These are phyloP conservation scores for Octodon degus DNA, from an alignment of 2,113 vertebrate species.

Conservation along the genomic window DNA sequence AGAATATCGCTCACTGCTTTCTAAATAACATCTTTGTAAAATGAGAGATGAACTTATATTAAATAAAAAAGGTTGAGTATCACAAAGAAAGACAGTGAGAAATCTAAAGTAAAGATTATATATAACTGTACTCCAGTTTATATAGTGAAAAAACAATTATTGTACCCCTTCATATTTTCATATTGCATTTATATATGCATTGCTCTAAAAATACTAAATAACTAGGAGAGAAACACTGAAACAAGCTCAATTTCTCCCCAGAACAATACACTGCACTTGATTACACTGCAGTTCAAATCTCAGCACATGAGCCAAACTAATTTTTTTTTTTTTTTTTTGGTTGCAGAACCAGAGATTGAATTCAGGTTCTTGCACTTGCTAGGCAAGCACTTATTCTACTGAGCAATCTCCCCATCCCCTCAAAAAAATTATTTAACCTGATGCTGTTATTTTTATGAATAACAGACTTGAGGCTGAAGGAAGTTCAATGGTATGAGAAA, in stretches of 20 bases:
- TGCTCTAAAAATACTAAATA: slow-evolving; percentile 33
- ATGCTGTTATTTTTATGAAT: neutral
- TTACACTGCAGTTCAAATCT: slow-evolving; percentile 1
- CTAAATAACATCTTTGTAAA: slow-evolving; percentile 24
- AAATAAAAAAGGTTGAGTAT: neutral
- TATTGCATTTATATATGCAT: neutral
- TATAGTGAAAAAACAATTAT: neutral
- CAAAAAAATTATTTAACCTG: neutral
- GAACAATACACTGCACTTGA: neutral
- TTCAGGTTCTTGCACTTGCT: too few species aligned
- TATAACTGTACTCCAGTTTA: neutral
- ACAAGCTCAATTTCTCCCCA: neutral
- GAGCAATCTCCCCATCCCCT: too few species aligned
- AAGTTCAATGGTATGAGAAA: neutral
- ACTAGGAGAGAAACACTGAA: neutral
- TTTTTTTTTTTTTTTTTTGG: too few species aligned
- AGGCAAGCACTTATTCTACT: too few species aligned
- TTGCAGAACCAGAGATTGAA: too few species aligned
- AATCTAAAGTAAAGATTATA: neutral
- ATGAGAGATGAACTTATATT: slow-evolving; percentile 15
- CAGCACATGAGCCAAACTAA: neutral
- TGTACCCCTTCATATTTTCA: neutral
- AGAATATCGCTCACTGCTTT: neutral
- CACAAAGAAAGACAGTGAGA: neutral
- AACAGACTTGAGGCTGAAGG: neutral